Base-by-base conservation (phyloP, 2,113 vertebrate species). In the Nycticryphes semicollaris region DNA sequence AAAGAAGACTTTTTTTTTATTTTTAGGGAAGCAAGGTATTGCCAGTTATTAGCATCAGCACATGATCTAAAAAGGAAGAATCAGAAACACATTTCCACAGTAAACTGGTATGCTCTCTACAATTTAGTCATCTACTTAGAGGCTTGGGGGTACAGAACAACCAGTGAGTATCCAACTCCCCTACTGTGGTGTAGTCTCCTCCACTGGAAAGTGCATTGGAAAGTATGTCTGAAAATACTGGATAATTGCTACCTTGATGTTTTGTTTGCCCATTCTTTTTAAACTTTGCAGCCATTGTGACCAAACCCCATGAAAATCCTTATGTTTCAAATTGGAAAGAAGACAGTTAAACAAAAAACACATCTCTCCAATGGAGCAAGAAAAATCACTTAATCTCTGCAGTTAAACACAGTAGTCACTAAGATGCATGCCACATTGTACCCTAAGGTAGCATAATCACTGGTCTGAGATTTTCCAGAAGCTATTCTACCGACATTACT, bases 341-440 rank as follows among this genome's bases (percentile, higher is more conserved):
- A 28, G 20, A n/a, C 30, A 33, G 9, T 87, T 74, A 70, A 92
- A 72, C 41, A 82, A 50, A 90, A 48, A 64, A 25, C 59, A 83
- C 2, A 4, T 47, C 1, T 74, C 37, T 50, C 18, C n/a, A 63
- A 6, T 1, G 18, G 19, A 79, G 66, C 10, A 7, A 62, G 76
- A 75, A 81, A 84, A 84, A 48, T 51, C 86, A 45, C 47, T 83
- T 50, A 13, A 81, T 87, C 31, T 84, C 73, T 56, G 51, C 67
- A 84, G 68, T 66, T 87, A 76, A 89, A 92, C 62, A 51, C 63
- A 72, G 28, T 22, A 63, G 30, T 64, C 60, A 51, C 43, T 81
- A 41, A 84, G 21, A 54, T 14, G 7, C 68, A 31, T 12, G 56
- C 56, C 59, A 43, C 84, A 64, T 6, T 75, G 51, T 73, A 50